A percentile compares a stretch with the other conserved stretches of the same genome.
phyloP scores from a whole-genome alignment of 2,113 vertebrate species.

The Seriola dumerili region DNA sequence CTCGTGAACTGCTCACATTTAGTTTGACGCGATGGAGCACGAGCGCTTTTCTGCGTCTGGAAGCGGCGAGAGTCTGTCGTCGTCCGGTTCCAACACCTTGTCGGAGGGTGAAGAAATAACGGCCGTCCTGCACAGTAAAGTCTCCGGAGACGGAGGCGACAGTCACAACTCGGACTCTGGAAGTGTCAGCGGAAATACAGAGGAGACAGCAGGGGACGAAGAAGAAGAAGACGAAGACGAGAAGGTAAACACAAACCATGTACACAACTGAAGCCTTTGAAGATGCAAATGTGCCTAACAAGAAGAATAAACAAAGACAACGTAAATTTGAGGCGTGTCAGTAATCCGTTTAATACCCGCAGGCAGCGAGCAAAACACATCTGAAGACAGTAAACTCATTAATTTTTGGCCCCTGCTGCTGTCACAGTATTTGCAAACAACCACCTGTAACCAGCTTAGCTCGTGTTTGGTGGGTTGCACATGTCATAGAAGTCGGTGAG shows the following conservation, averaged over 20 bases:
- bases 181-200: not conserved
- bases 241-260: slow-evolving; percentile 63
- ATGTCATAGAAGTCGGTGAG: too few relatives aligned
- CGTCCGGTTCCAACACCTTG: slow-evolving; percentile 62
- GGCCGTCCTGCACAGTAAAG: not conserved
- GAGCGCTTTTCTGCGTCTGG: not conserved
- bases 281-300: not conserved
- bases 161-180: not conserved
- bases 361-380: too few relatives aligned
- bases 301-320: too few relatives aligned
- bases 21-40: slow-evolving; percentile 45
- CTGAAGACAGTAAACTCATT: too few relatives aligned
- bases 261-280: too few relatives aligned
- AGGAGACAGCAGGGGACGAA: slow-evolving; percentile 5
- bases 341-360: too few relatives aligned
- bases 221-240: slow-evolving; percentile 71
- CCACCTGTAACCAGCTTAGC: too few relatives aligned
- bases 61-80: slow-evolving; percentile 43
- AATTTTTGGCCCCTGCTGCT: too few relatives aligned
- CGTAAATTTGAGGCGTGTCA: too few relatives aligned
- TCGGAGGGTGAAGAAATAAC: slow-evolving; percentile 60
- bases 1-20: too few relatives aligned
- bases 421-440: too few relatives aligned
- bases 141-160: slow-evolving; percentile 3
- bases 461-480: too few relatives aligned